These are phyloP conservation scores for Pinctada fucata DNA, from an alignment of 2,888 invertebrate species.

Conservation along the genomic window DNA sequence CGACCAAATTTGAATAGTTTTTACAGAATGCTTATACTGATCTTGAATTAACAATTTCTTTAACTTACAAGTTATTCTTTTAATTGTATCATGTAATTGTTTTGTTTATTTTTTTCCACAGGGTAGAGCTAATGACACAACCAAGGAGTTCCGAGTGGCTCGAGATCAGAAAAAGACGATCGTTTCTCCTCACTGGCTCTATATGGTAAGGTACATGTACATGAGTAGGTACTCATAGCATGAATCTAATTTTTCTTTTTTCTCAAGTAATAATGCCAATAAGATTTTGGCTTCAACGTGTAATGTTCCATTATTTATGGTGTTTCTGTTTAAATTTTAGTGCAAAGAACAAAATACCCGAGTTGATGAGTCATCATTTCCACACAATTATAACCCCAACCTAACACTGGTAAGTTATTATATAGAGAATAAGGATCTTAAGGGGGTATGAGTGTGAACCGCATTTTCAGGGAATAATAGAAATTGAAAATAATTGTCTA, in stretches of 20 bases:
- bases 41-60: too few relatives aligned
- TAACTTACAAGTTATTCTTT: too few relatives aligned
- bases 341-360: slow-evolving; percentile 72
- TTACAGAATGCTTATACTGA: too few relatives aligned
- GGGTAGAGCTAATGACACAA: slow-evolving; percentile 75
- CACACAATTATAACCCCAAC: slow-evolving; percentile 77
- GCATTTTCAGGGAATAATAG: too few relatives aligned
- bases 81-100: too few relatives aligned
- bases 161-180: slow-evolving; percentile 75
- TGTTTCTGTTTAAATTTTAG: slow-evolving; percentile 54
- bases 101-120: slow-evolving; percentile 28
- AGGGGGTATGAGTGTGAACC: too few relatives aligned
- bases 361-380: slow-evolving; percentile 76
- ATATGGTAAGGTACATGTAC: slow-evolving; percentile 57
- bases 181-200: slow-evolving; percentile 78
- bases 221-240: too few relatives aligned
- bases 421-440: neutral
- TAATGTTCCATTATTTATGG: neutral
- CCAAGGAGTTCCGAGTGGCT: slow-evolving; percentile 76
- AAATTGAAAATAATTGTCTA: too few relatives aligned
- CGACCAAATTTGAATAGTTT: too few relatives aligned
- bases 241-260: too few relatives aligned
- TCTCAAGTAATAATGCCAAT: too few relatives aligned
- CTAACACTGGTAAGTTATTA: slow-evolving; percentile 70
- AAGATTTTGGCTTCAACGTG: too few relatives aligned